phyloP scores from a whole-genome alignment of 2,113 vertebrate genomes.

The Pantherophis guttatus region DNA sequence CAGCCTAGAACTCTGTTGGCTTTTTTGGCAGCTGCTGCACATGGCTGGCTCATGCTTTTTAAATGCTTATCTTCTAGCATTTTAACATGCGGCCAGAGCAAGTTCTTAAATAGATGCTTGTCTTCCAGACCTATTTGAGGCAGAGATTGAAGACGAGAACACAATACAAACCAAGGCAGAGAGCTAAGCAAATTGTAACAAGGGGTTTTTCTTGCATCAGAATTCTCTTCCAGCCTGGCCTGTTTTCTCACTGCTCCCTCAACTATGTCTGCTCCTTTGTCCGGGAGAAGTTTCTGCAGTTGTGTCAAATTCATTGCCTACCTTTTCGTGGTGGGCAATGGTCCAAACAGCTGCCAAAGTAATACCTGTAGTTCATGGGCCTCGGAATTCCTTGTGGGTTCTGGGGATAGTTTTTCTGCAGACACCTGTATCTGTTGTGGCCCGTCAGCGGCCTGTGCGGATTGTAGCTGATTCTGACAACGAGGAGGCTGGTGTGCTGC shows the following conservation, averaged over 20 bases:
- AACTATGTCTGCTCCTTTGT: background rate
- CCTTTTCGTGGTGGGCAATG: conserved; percentile 18
- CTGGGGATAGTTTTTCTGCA: conserved; percentile 48
- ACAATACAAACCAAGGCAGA: rapidly evolving
- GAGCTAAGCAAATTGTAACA: background rate
- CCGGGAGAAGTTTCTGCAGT: conserved; percentile 17
- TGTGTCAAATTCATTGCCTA: conserved; percentile 50
- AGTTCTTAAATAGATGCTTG: conserved; percentile 60
- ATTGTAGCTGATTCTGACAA: no score
- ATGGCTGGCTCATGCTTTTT: background rate
- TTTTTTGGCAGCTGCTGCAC: no score
- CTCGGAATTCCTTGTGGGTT: background rate
- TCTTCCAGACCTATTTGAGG: conserved; percentile 74
- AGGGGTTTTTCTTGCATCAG: no score
- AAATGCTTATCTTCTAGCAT: background rate
- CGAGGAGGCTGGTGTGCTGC: no score
- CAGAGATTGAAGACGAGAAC: conserved; percentile 77
- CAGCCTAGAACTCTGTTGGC: no score
- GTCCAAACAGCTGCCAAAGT: conserved; percentile 59
- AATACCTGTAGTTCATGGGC: conserved; percentile 32
- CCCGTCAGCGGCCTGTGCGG: no score
- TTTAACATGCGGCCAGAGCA: background rate
- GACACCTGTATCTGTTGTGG: background rate
- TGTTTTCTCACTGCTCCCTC: background rate
- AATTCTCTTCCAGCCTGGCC: rapidly evolving